phyloP scores from a whole-genome alignment of 1,140 invertebrate genomes.

The Drosophila guanche region DNA sequence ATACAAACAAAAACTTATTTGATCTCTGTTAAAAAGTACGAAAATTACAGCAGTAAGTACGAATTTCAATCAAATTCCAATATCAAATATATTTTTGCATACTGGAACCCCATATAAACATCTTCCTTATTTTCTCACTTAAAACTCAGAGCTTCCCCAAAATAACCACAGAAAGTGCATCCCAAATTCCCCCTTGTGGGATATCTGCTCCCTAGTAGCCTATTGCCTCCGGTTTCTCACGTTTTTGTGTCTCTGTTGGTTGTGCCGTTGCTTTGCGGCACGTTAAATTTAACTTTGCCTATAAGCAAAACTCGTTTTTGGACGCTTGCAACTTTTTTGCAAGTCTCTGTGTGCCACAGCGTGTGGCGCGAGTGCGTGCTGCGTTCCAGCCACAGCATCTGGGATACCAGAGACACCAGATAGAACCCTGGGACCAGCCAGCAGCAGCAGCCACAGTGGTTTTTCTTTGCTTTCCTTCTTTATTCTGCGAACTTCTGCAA shows the following conservation, averaged over 20 bases:
- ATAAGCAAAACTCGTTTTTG: slow-evolving; percentile 60
- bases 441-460: no score
- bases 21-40: no score
- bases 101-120: no score
- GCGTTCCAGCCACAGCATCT: slow-evolving; percentile 24
- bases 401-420: no score
- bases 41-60: no score
- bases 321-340: slow-evolving; percentile 50
- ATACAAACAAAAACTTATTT: no score
- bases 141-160: no score
- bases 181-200: background rate
- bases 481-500: slow-evolving; percentile 23
- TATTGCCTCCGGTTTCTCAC: slow-evolving; percentile 28
- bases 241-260: slow-evolving; percentile 19
- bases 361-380: slow-evolving; percentile 65
- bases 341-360: slow-evolving; percentile 53
- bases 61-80: no score
- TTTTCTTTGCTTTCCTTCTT: slow-evolving; percentile 36
- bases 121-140: no score
- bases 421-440: slow-evolving; percentile 39
- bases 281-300: slow-evolving; percentile 66
- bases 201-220: background rate
- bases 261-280: slow-evolving; percentile 56
- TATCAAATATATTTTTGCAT: no score
- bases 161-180: background rate